These are phyloP conservation scores for Virgularia gustaviana DNA, from an alignment of 92 coral and sea anemone genomes.

Conservation along the genomic window DNA sequence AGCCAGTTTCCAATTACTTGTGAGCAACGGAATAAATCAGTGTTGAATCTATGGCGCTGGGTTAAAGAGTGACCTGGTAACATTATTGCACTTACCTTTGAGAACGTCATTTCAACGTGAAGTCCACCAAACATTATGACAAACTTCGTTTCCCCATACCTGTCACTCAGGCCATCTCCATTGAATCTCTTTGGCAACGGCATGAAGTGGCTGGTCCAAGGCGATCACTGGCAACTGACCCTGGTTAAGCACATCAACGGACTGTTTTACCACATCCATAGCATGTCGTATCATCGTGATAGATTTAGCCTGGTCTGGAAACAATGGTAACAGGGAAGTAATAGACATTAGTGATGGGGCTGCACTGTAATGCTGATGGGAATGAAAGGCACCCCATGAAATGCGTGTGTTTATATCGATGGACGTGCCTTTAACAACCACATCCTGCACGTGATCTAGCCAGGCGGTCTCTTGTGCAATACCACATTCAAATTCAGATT, in stretches of 20 bases:
- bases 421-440: conserved; percentile 1
- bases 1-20: too few species aligned
- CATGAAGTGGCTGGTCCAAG: conserved; percentile 58
- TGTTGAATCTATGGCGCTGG: too few species aligned
- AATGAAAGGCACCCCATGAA: conserved; percentile 64
- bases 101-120: neutral
- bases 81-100: neutral
- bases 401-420: conserved; percentile 21
- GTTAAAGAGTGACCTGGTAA: too few species aligned
- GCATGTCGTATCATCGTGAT: conserved; percentile 61
- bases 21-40: too few species aligned
- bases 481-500: neutral
- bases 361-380: conserved; percentile 19
- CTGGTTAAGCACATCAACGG: conserved; percentile 48
- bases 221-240: conserved; percentile 66
- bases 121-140: too few species aligned
- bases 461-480: conserved; percentile 27
- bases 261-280: conserved; percentile 52
- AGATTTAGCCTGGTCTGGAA: conserved; percentile 65
- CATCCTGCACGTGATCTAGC: conserved; percentile 21
- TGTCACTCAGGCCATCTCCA: conserved; percentile 48
- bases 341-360: conserved; percentile 34
- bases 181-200: conserved; percentile 60
- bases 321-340: conserved; percentile 57
- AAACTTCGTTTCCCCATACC: neutral